Conservation (phyloP, 2,113 vertebrate species). For the Channa argus region DNA sequence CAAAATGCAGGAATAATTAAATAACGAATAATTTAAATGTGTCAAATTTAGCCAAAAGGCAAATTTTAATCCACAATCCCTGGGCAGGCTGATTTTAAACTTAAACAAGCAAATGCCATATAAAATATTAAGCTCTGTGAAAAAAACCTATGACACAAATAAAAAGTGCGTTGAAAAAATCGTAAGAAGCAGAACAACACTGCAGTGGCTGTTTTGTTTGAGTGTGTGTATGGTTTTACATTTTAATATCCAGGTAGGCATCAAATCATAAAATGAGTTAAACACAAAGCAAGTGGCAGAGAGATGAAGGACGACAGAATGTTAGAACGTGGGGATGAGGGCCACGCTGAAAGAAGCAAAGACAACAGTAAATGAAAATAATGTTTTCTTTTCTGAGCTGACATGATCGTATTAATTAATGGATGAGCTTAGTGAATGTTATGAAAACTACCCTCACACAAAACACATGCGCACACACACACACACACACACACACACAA, state of each 20-base stretch:
- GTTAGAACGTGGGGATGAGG: slow-evolving; percentile 1
- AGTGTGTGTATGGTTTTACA: neutral
- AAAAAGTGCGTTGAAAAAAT: too few species aligned
- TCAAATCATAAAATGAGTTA: neutral
- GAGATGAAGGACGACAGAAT: slow-evolving; percentile 5
- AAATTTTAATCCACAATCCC: too few species aligned
- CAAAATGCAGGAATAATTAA: too few species aligned
- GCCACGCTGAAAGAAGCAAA: neutral
- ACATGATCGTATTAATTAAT: slow-evolving; percentile 75
- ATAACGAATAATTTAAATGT: too few species aligned
- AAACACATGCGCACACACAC: slow-evolving; percentile 11
- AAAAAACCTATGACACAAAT: too few species aligned
- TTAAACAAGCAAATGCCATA: too few species aligned
- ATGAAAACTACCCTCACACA: slow-evolving; percentile 47
- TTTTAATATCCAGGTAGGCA: slow-evolving; percentile 27
- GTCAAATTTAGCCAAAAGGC: too few species aligned
- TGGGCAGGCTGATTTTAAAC: too few species aligned
- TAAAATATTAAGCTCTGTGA: too few species aligned
- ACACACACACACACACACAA: slow-evolving; percentile 4
- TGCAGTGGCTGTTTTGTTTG: slow-evolving; percentile 4
- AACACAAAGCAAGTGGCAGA: neutral
- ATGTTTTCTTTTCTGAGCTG: slow-evolving; percentile 68
- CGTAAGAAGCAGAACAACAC: too few species aligned
- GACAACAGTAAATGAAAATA: slow-evolving; percentile 36
- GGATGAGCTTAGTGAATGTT: slow-evolving; percentile 66